phyloP scores from a whole-genome alignment of 2,888 invertebrate species.

The Paralinhomoeus sp. region DNA sequence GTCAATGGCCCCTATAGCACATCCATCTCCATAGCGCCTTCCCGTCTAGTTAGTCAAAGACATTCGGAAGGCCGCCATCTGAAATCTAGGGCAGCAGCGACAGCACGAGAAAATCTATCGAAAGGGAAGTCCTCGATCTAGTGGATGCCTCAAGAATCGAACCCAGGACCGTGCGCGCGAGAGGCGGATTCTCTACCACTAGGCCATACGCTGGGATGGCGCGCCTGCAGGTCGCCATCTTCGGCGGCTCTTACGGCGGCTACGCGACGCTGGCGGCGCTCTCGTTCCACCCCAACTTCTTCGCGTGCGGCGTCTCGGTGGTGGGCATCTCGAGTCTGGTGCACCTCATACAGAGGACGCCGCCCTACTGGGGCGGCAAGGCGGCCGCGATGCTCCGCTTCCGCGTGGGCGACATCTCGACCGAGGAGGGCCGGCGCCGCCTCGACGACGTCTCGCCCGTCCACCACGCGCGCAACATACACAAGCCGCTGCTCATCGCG shows the following conservation, averaged over 20 bases:
- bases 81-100: too few relatives aligned
- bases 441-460: background rate
- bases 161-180: too few relatives aligned
- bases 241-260: constrained; percentile 2
- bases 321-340: constrained; percentile 1
- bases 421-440: background rate
- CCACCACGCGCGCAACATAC: constrained; percentile 1
- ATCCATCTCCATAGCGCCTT: too few relatives aligned
- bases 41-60: too few relatives aligned
- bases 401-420: background rate
- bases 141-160: too few relatives aligned
- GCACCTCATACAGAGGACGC: background rate
- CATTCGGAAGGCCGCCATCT: too few relatives aligned
- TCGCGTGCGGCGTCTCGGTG: constrained; percentile 1
- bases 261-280: constrained; percentile 1
- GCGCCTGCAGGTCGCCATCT: too few relatives aligned
- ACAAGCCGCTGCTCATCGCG: constrained; percentile 19
- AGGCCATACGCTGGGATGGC: too few relatives aligned
- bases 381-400: background rate
- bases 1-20: too few relatives aligned
- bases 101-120: too few relatives aligned
- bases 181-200: too few relatives aligned
- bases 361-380: background rate
- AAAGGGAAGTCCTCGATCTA: too few relatives aligned
- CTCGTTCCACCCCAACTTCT: constrained; percentile 1